Evolutionary conservation across 2,888 invertebrate genomes (phyloP), one percentile per base, ranked within the genome.

Genomic region (Watsonalla cultraria): DNA sequence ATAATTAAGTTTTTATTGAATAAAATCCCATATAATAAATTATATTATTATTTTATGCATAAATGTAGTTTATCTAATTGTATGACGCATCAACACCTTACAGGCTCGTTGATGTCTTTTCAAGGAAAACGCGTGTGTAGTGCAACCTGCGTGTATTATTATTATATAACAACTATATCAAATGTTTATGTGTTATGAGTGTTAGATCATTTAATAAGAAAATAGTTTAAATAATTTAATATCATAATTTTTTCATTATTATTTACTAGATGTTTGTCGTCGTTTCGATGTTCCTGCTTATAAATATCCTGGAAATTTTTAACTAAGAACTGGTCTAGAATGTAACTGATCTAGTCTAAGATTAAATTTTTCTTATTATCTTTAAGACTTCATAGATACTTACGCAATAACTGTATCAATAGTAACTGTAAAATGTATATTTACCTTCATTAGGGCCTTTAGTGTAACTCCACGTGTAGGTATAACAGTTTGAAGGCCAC

Each of bases 391-490:
- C 24, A 24, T 24, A 24, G 2, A 24, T 15, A 47, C 47, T 33
- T 52, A 15, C 47, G 5, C 15, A 0, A 8, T 47, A 42, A 35
- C 39, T 7, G 11, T 46, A 39, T 39, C 14, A 66, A 64, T 11
- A 62, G 61, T 75, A 76, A 75, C 76, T 70, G 74, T 76, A 73
- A 69, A 73, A 71, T 74, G 33, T 15, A 74, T 73, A 76, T 74
- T 77, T 81, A 83, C 83, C 83, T 82, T 77, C 74, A 71, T 65
- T 71, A 72, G 66, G 66, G 76, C 78, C 76, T 76, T 70, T 70
- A 78, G 8, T 74, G 80, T 75, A 62, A 65, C 66, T 59, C 60
- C 62, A 63, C 67, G 62, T 68, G 64, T 68, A 63, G 67, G 61
- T 64, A 51, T 53, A 73, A 66, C 68, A 59, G 60, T 62, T 67